Evolutionary conservation across 2,113 vertebrate genomes (phyloP).

Genomic region (Tylochromis polylepis): DNA sequence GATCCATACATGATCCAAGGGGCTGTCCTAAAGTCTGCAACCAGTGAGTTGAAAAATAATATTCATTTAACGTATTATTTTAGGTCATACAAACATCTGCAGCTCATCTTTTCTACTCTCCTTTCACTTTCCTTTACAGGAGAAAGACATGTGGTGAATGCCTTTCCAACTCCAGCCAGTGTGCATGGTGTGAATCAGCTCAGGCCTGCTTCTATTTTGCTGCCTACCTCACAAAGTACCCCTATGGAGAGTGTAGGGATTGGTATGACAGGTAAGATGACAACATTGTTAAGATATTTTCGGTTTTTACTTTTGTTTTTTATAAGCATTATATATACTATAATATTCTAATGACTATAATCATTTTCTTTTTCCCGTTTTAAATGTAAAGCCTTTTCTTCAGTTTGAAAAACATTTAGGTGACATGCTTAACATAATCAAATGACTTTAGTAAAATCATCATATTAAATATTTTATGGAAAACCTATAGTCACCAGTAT

Average conservation of each 20-base stretch:
- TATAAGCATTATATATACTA: not conserved
- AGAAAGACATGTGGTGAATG: slow-evolving; percentile 83
- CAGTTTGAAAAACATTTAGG: too few species aligned
- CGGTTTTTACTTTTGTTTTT: not conserved
- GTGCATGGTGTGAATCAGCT: slow-evolving; percentile 91
- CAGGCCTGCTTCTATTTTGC: slow-evolving; percentile 89
- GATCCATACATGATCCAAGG: slow-evolving; percentile 76
- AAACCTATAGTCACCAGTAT: not conserved
- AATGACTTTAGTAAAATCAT: not conserved
- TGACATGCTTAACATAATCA: not conserved
- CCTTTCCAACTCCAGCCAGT: slow-evolving; percentile 90
- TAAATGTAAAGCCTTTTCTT: not conserved
- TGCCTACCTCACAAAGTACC: slow-evolving; percentile 89
- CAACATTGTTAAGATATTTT: not conserved
- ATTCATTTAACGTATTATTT: not conserved
- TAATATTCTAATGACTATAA: not conserved
- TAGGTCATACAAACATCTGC: not conserved
- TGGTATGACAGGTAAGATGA: slow-evolving; percentile 87
- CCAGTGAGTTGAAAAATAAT: slow-evolving; percentile 73
- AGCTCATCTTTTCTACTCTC: not conserved
- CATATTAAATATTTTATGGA: not conserved
- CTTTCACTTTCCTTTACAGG: slow-evolving; percentile 54
- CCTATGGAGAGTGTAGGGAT: slow-evolving; percentile 86
- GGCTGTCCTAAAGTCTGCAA: slow-evolving; percentile 85
- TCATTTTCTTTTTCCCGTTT: not conserved